A percentile compares a stretch with the other conserved stretches of the same genome.
phyloP scores from a whole-genome alignment of 1,140 invertebrate genomes.

The Coelopa frigida region DNA sequence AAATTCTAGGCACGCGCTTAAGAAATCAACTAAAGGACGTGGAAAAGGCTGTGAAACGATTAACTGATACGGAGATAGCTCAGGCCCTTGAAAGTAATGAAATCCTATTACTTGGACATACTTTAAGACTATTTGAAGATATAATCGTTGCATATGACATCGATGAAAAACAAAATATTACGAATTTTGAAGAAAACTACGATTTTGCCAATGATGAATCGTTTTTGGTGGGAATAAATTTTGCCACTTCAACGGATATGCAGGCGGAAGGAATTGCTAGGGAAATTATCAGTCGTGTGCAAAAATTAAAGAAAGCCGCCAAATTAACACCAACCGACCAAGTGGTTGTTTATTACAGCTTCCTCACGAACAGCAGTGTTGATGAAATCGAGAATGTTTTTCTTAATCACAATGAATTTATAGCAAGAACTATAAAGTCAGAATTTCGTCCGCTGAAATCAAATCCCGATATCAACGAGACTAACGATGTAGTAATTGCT shows the following conservation, averaged over 20 bases:
- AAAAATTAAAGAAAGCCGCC: slow-evolving; percentile 95
- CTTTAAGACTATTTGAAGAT: slow-evolving; percentile 72
- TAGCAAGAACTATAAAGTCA: no score
- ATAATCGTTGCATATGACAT: slow-evolving; percentile 79
- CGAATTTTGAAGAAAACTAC: no score
- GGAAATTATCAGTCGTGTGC: slow-evolving; percentile 94
- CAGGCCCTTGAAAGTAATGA: slow-evolving; percentile 64
- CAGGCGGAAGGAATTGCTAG: slow-evolving; percentile 85
- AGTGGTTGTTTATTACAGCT: no score
- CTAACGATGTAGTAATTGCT: no score
- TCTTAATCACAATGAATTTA: no score
- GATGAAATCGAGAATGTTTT: no score
- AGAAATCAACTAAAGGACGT: slow-evolving; percentile 88
- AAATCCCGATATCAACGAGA: no score
- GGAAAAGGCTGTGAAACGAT: slow-evolving; percentile 69
- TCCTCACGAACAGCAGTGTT: no score
- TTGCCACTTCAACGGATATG: slow-evolving; percentile 90
- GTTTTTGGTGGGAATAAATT: slow-evolving; percentile 57
- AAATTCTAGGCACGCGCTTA: slow-evolving; percentile 71
- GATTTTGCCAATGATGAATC: no score
- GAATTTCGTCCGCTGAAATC: no score
- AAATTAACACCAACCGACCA: slow-evolving; percentile 87
- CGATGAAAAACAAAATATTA: slow-evolving; percentile 42
- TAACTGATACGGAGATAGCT: slow-evolving; percentile 76
- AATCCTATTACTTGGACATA: slow-evolving; percentile 67